These are phyloP conservation scores for Petrophora chlorosata DNA, from an alignment of 2,888 invertebrate genomes.

Conservation along the genomic window DNA sequence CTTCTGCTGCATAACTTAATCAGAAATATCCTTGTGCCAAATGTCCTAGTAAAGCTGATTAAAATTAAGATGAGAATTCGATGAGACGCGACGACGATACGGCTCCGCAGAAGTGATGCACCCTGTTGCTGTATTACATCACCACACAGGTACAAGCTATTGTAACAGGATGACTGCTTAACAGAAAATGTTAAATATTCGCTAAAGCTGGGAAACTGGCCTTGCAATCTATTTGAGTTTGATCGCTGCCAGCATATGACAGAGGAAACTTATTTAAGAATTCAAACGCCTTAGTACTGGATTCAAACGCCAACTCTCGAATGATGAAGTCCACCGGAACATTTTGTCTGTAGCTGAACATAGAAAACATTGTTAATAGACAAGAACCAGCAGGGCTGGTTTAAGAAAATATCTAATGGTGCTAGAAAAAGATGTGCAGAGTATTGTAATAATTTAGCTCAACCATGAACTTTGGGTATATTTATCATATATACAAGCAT, in stretches of 20 bases:
- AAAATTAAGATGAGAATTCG: conserved; percentile 66
- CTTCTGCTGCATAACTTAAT: conserved; percentile 55
- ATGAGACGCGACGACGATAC: conserved; percentile 50
- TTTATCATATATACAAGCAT: no score
- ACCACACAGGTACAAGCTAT: conserved; percentile 71
- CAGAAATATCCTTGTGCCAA: conserved; percentile 52
- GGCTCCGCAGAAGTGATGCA: conserved; percentile 49
- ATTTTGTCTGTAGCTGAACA: conserved; percentile 96
- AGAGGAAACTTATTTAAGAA: conserved; percentile 94
- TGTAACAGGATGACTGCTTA: conserved; percentile 65
- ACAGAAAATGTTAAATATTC: conserved; percentile 81
- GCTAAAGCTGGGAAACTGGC: conserved; percentile 86
- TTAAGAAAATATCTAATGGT: conserved; percentile 18
- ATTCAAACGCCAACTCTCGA: conserved; percentile 94
- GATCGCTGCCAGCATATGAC: conserved; percentile 87
- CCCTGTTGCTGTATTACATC: conserved; percentile 65
- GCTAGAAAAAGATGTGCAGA: neutral
- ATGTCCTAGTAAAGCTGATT: conserved; percentile 69
- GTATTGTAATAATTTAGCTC: conserved; percentile 3
- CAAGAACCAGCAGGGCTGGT: conserved; percentile 68
- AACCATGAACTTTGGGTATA: conserved; percentile 8
- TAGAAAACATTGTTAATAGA: conserved; percentile 74
- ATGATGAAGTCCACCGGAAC: conserved; percentile 94
- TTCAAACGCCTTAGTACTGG: conserved; percentile 91
- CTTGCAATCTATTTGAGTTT: conserved; percentile 95